Percentiles rank a stretch among this genome's conserved stretches.
phyloP scores from a whole-genome alignment of 2,888 invertebrate species.

The Phrixothrix hirtus region DNA sequence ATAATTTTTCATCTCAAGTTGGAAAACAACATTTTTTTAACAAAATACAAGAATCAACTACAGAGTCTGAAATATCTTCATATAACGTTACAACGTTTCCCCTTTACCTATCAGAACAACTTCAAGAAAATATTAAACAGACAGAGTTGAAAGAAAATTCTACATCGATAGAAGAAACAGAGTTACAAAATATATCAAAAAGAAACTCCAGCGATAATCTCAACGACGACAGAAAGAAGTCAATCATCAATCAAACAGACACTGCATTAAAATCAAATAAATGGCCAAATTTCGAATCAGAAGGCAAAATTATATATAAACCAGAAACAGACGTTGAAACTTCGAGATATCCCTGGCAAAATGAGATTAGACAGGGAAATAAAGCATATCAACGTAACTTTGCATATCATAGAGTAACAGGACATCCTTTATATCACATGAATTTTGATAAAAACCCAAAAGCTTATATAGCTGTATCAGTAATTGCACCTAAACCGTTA shows the following conservation, averaged over 20 bases:
- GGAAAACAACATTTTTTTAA: slow-evolving; percentile 2
- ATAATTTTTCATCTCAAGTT: not conserved
- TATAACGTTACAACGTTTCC: not conserved
- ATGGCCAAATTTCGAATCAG: slow-evolving; percentile 28
- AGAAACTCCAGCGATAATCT: slow-evolving; percentile 7
- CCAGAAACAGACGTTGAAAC: slow-evolving; percentile 18
- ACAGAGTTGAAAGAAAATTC: not conserved
- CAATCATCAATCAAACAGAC: slow-evolving; percentile 17
- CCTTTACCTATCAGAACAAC: slow-evolving; percentile 14
- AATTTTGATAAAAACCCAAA: slow-evolving; percentile 50
- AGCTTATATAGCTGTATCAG: slow-evolving; percentile 55
- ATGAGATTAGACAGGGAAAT: slow-evolving; percentile 32
- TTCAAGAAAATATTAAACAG: slow-evolving; percentile 9
- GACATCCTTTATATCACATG: slow-evolving; percentile 45
- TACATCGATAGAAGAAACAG: not conserved
- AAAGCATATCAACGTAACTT: slow-evolving; percentile 50
- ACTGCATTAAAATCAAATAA: slow-evolving; percentile 28
- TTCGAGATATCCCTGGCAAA: slow-evolving; percentile 37
- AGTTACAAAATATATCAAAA: not conserved
- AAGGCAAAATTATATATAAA: slow-evolving; percentile 23
- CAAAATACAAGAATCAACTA: slow-evolving; percentile 2
- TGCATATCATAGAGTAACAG: slow-evolving; percentile 55
- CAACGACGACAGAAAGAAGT: no score
- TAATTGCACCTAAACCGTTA: slow-evolving; percentile 51
- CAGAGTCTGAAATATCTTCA: not conserved